phyloP scores from a whole-genome alignment of 2,888 invertebrate genomes.

The Hirtodrosophila duncani region DNA sequence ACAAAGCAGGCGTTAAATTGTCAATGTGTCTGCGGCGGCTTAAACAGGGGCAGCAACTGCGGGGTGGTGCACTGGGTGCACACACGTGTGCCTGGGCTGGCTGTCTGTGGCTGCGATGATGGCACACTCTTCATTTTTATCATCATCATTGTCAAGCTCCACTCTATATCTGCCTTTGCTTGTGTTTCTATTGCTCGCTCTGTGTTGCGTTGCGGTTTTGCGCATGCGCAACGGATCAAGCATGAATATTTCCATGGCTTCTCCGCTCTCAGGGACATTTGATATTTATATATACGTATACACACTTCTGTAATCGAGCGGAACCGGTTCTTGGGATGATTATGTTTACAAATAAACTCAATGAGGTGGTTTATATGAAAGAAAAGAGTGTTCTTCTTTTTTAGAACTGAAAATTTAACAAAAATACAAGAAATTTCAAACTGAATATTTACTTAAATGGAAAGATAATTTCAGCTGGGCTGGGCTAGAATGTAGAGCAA shows the following conservation, averaged over 20 bases:
- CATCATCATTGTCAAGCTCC: constrained; percentile 12
- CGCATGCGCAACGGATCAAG: constrained; percentile 57
- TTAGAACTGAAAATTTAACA: too few species aligned
- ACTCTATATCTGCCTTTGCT: too few species aligned
- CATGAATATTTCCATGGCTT: constrained; percentile 50
- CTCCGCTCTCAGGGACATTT: constrained; percentile 33
- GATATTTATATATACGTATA: constrained; percentile 35
- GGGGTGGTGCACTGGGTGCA: not conserved
- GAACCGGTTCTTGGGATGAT: too few species aligned
- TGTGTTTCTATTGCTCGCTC: constrained; percentile 13
- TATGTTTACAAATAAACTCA: too few species aligned
- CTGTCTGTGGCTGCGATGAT: constrained; percentile 18
- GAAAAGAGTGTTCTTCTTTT: too few species aligned
- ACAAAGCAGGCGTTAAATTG: constrained; percentile 60
- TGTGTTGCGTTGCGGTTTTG: constrained; percentile 51
- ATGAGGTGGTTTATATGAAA: too few species aligned
- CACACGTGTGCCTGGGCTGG: too few species aligned
- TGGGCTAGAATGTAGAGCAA: too few species aligned
- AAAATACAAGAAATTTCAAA: too few species aligned
- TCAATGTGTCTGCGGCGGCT: constrained; percentile 24
- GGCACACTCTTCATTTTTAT: constrained; percentile 34
- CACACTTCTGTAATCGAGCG: not conserved
- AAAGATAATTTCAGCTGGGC: too few species aligned
- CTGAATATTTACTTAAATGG: too few species aligned
- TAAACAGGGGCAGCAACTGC: too few species aligned